A percentile compares a stretch with the other conserved stretches of the same genome.
Conservation (phyloP, 2,797 vertebrate genomes). For the Benthosema pterotum region DNA sequence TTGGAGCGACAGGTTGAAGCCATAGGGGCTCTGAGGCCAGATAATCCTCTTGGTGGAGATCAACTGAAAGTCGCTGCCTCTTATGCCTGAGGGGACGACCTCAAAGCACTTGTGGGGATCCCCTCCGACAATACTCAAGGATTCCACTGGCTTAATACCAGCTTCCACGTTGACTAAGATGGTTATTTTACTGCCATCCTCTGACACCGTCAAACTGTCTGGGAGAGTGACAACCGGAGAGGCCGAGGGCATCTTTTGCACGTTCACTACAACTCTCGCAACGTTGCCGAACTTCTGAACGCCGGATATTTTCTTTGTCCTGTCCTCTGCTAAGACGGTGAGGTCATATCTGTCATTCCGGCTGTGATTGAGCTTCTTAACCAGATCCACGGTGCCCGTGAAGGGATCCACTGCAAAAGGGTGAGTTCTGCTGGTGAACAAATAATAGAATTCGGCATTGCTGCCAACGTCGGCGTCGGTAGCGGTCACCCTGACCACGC, state of each 20-base stretch:
- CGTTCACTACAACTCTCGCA: slow-evolving; percentile 82
- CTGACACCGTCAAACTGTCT: slow-evolving; percentile 50
- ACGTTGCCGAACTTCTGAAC: slow-evolving; percentile 89
- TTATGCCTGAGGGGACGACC: slow-evolving; percentile 82
- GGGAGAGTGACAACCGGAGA: slow-evolving; percentile 77
- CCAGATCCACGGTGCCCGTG: slow-evolving; percentile 85
- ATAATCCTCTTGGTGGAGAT: slow-evolving; percentile 87
- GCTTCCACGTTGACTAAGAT: slow-evolving; percentile 82
- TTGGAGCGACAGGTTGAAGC: slow-evolving; percentile 93
- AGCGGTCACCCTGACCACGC: slow-evolving; percentile 88
- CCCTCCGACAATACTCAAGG: slow-evolving; percentile 85
- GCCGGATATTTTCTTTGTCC: slow-evolving; percentile 89
- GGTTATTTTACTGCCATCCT: slow-evolving; percentile 71
- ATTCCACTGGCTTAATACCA: slow-evolving; percentile 79
- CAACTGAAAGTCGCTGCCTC: slow-evolving; percentile 86
- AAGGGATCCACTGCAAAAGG: slow-evolving; percentile 90
- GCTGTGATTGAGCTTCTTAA: slow-evolving; percentile 85
- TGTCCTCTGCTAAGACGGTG: slow-evolving; percentile 92
- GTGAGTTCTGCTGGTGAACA: slow-evolving; percentile 84
- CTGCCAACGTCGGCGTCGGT: slow-evolving; percentile 93
- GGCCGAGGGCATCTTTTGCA: slow-evolving; percentile 79
- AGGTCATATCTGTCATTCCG: slow-evolving; percentile 84
- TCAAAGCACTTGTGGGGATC: slow-evolving; percentile 87
- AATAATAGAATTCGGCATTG: slow-evolving; percentile 93
- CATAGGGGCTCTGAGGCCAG: slow-evolving; percentile 85